These are phyloP conservation scores for Bombus picipes DNA, from an alignment of 1,140 invertebrate genomes.

Conservation along the genomic window DNA sequence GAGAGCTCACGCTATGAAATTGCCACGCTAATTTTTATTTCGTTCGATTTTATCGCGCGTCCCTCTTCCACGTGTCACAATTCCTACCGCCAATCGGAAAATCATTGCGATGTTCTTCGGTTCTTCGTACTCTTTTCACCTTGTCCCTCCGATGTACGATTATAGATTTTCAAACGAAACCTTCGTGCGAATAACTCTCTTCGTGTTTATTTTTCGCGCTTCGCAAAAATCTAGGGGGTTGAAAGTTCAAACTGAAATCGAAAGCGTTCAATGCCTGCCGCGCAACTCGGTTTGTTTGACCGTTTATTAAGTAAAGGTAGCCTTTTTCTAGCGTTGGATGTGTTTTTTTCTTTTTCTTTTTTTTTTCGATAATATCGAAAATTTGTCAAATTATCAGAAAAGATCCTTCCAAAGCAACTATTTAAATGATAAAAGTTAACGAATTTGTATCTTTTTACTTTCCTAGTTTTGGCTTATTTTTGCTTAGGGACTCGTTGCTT, in stretches of 20 bases:
- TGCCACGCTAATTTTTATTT: too few relatives aligned
- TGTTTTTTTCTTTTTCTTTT: too few relatives aligned
- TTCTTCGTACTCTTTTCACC: neutral
- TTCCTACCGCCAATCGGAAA: neutral
- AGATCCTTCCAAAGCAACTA: neutral
- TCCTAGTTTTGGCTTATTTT: neutral
- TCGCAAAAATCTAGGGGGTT: neutral
- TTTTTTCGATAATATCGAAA: too few relatives aligned
- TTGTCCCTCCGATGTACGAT: neutral
- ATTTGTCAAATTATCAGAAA: neutral
- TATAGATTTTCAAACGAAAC: neutral
- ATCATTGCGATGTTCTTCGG: too few relatives aligned
- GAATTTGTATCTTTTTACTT: neutral
- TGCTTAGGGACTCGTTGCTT: neutral
- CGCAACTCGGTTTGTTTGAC: too few relatives aligned
- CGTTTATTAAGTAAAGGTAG: too few relatives aligned
- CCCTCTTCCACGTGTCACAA: slow-evolving; percentile 5
- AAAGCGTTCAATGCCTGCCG: neutral
- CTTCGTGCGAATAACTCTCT: neutral
- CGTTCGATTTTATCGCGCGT: neutral
- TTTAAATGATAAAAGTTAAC: neutral
- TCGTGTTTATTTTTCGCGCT: neutral
- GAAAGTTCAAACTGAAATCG: too few relatives aligned
- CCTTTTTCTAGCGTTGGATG: too few relatives aligned
- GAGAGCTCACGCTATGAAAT: neutral